Evolutionary conservation across 2,888 invertebrate genomes (phyloP).

Genomic region (Mamestra brassicae): DNA sequence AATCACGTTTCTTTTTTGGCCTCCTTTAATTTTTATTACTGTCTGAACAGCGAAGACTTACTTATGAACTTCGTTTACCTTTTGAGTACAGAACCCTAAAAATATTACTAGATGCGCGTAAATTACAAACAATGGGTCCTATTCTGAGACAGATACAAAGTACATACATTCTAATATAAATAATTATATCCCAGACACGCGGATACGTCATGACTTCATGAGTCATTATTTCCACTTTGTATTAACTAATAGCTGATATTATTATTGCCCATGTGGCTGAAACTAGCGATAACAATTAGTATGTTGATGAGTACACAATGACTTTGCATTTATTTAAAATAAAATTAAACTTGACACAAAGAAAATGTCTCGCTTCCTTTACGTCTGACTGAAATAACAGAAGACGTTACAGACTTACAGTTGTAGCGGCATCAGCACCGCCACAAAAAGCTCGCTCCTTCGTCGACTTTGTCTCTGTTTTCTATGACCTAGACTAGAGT

Average conservation of each 20-base stretch:
- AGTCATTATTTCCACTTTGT: background rate
- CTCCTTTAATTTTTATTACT: too few species aligned
- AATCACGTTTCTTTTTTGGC: too few species aligned
- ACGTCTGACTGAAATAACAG: too few species aligned
- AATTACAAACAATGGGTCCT: background rate
- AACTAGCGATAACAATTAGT: background rate
- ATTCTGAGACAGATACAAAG: background rate
- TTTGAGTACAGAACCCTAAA: too few species aligned
- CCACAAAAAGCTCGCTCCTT: too few species aligned
- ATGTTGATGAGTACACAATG: background rate
- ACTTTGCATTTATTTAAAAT: background rate
- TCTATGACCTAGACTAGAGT: too few species aligned
- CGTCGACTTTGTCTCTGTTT: too few species aligned
- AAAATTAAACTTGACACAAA: background rate
- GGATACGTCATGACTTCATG: background rate
- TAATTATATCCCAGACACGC: background rate
- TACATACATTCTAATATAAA: background rate
- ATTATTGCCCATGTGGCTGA: background rate
- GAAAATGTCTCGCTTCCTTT: background rate
- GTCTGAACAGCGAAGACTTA: too few species aligned
- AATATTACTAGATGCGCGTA: background rate
- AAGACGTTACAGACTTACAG: too few species aligned
- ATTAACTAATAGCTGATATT: background rate
- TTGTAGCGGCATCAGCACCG: too few species aligned
- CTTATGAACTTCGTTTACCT: too few species aligned